Conservation (phyloP, 2,113 vertebrate species). For the Pao palembangensis region DNA sequence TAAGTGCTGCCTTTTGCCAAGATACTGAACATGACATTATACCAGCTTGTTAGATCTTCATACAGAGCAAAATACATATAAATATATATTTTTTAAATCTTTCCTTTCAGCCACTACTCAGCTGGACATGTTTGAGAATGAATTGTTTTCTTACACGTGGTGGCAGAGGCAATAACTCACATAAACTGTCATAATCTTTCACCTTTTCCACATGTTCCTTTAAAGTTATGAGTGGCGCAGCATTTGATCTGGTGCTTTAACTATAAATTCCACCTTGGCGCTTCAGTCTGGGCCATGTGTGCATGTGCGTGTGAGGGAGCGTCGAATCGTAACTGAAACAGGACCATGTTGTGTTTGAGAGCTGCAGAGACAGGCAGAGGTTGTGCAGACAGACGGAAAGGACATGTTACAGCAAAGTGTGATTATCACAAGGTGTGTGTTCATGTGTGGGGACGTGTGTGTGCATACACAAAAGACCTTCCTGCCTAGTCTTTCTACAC, state of each 20-base stretch:
- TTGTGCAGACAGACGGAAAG: conserved; percentile 54
- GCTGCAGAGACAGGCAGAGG: conserved; percentile 48
- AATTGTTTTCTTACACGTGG: conserved; percentile 10
- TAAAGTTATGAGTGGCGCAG: conserved; percentile 14
- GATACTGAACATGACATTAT: too few relatives aligned
- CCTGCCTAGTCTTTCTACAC: conserved; percentile 47
- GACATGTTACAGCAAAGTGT: conserved; percentile 62
- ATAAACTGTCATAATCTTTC: conserved; percentile 32
- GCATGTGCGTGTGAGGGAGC: neutral
- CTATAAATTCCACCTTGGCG: conserved; percentile 25
- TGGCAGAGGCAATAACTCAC: conserved; percentile 29
- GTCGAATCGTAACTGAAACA: neutral
- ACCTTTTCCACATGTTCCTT: conserved; percentile 33
- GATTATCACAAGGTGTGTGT: conserved; percentile 49
- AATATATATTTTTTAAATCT: neutral
- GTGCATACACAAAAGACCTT: conserved; percentile 47
- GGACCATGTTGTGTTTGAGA: conserved; percentile 43
- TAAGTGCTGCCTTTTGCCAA: neutral
- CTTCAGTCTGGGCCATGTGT: neutral
- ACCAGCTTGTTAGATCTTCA: neutral
- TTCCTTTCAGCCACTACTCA: conserved; percentile 9
- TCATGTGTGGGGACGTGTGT: neutral
- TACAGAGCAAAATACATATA: neutral
- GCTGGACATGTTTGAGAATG: conserved; percentile 5
- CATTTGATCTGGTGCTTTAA: conserved; percentile 39